These are phyloP conservation scores for Synanthedon andrenaeformis DNA, from an alignment of 2,888 invertebrate species.

Conservation along the genomic window DNA sequence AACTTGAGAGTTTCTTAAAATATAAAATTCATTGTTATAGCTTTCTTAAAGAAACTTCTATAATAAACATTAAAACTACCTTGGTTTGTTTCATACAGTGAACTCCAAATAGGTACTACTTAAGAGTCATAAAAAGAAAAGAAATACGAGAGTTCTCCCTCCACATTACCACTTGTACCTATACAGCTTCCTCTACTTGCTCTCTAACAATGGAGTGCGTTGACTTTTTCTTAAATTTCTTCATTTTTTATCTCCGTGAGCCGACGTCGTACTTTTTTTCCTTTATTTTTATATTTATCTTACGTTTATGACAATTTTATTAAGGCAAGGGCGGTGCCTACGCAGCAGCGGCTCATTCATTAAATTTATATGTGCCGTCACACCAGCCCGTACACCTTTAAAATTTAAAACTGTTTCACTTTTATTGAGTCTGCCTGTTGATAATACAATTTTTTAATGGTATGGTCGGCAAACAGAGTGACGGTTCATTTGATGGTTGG, in stretches of 20 bases:
- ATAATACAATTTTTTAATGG: too few relatives aligned
- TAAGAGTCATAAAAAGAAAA: constrained; percentile 14
- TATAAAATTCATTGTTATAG: too few relatives aligned
- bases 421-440: too few relatives aligned
- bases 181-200: constrained; percentile 15
- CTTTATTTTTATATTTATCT: constrained; percentile 39
- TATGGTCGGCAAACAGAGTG: too few relatives aligned
- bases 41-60: background rate
- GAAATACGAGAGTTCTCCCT: constrained; percentile 13
- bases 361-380: constrained; percentile 33
- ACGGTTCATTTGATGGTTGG: too few relatives aligned
- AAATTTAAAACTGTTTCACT: too few relatives aligned
- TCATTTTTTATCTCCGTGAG: constrained; percentile 22
- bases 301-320: constrained; percentile 60
- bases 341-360: constrained; percentile 46
- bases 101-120: constrained; percentile 8
- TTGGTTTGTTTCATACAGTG: constrained; percentile 16
- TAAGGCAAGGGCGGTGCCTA: constrained; percentile 41
- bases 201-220: constrained; percentile 32
- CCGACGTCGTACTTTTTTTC: constrained; percentile 18
- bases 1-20: too few relatives aligned
- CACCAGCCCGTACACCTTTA: constrained; percentile 11
- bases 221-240: constrained; percentile 27
- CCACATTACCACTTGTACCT: constrained; percentile 18
- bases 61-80: constrained; percentile 11